Conservation (phyloP, 1,140 invertebrate species). For the Leptopilina clavipes region DNA sequence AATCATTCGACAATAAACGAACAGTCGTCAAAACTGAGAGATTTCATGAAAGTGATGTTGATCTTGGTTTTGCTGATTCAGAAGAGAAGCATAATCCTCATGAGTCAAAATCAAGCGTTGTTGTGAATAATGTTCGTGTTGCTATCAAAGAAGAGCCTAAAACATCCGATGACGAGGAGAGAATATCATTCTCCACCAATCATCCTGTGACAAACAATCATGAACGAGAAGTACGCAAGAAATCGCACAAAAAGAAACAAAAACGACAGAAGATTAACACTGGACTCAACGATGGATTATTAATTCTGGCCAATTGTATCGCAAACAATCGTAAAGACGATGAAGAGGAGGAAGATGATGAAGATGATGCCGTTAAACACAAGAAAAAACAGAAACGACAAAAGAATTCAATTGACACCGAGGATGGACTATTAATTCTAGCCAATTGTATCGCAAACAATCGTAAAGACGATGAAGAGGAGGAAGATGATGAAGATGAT, state of each 20-base stretch:
- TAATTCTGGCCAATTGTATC: too few relatives aligned
- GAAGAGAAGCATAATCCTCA: conserved; percentile 72
- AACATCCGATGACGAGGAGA: conserved; percentile 72
- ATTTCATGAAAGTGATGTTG: conserved; percentile 76
- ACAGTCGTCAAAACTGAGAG: conserved; percentile 71
- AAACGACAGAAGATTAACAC: conserved; percentile 76
- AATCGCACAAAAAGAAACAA: conserved; percentile 88
- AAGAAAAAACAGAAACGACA: too few relatives aligned
- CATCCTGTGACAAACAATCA: conserved; percentile 69
- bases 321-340: too few relatives aligned
- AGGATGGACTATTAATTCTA: too few relatives aligned
- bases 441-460: too few relatives aligned
- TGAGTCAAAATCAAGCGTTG: conserved; percentile 56
- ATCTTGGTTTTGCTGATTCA: conserved; percentile 75
- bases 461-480: too few relatives aligned
- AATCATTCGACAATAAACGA: conserved; percentile 69
- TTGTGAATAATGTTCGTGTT: conserved; percentile 62
- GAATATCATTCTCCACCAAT: conserved; percentile 61
- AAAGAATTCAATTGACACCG: too few relatives aligned
- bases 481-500: too few relatives aligned
- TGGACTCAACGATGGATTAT: too few relatives aligned
- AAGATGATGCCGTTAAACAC: too few relatives aligned
- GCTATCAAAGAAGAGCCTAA: conserved; percentile 70
- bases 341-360: too few relatives aligned
- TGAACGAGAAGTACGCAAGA: conserved; percentile 78